Evolutionary conservation across 2,888 invertebrate species (phyloP).

Genomic region (Linnaemya vulpina): DNA sequence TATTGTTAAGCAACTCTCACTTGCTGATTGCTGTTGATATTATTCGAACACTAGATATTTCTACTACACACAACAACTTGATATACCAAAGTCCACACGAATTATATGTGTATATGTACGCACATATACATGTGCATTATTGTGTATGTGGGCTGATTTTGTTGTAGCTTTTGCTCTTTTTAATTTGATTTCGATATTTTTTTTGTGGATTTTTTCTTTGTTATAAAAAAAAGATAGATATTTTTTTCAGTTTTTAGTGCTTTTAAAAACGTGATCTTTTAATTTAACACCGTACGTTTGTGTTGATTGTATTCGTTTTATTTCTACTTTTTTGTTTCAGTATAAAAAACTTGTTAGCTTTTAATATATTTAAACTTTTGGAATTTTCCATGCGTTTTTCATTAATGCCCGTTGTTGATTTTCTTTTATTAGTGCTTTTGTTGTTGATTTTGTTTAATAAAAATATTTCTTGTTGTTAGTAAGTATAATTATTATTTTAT

Average conservation of each 20-base stretch:
- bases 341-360: conserved; percentile 70
- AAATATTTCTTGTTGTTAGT: conserved; percentile 26
- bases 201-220: conserved; percentile 60
- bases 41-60: conserved; percentile 64
- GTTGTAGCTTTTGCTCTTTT: conserved; percentile 72
- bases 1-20: conserved; percentile 55
- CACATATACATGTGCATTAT: not conserved
- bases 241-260: conserved; percentile 41
- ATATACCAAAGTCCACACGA: conserved; percentile 62
- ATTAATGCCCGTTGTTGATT: conserved; percentile 51
- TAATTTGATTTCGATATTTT: conserved; percentile 44
- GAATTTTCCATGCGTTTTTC: conserved; percentile 74
- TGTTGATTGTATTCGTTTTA: conserved; percentile 39
- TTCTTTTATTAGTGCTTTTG: conserved; percentile 33
- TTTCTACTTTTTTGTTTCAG: conserved; percentile 26
- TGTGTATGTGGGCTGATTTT: conserved; percentile 62
- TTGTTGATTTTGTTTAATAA: conserved; percentile 56
- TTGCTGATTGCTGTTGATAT: conserved; percentile 46
- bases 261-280: conserved; percentile 69
- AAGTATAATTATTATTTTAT: conserved; percentile 21
- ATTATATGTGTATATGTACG: not conserved
- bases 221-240: conserved; percentile 46
- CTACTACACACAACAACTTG: conserved; percentile 37
- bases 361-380: conserved; percentile 67
- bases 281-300: conserved; percentile 44